These are phyloP conservation scores for Tiliqua scincoides DNA, from an alignment of 2,113 vertebrate genomes.

Conservation along the genomic window DNA sequence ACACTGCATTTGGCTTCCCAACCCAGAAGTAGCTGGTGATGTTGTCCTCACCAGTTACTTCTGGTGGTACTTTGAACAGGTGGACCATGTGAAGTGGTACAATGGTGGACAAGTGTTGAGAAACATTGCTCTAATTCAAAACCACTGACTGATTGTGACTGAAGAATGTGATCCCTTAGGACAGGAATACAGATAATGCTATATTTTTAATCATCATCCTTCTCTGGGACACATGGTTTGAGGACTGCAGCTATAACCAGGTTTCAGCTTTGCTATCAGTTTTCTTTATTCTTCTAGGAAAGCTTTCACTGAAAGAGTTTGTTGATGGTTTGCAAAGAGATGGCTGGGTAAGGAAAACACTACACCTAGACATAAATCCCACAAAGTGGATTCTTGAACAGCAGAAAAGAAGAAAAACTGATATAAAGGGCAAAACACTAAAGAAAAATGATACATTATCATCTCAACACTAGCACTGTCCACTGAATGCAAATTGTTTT, in stretches of 20 bases:
- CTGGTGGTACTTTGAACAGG: too few relatives aligned
- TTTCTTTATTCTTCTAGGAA: constrained; percentile 59
- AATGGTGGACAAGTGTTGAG: too few relatives aligned
- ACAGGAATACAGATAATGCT: too few relatives aligned
- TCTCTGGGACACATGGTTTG: background rate
- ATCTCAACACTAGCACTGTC: background rate
- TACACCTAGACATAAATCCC: constrained; percentile 72
- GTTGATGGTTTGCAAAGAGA: constrained; percentile 77
- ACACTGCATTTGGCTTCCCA: too few relatives aligned
- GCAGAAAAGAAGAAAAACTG: constrained; percentile 68
- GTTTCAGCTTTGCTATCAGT: background rate
- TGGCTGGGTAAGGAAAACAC: constrained; percentile 73
- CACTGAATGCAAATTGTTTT: background rate
- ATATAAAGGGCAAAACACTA: background rate
- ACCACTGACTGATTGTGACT: too few relatives aligned
- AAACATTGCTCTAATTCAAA: too few relatives aligned
- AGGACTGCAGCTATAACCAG: background rate
- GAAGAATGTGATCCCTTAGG: too few relatives aligned
- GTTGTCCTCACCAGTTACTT: too few relatives aligned
- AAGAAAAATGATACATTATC: background rate
- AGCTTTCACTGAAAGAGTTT: constrained; percentile 75
- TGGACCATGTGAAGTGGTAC: too few relatives aligned
- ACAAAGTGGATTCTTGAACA: constrained; percentile 73
- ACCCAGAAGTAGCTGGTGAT: too few relatives aligned
- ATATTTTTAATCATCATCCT: too few relatives aligned